A percentile compares a stretch with the other conserved stretches of the same genome.
These are phyloP conservation scores for Pachyuromys duprasi DNA, from an alignment of 2,797 vertebrate species.

Conservation along the genomic window DNA sequence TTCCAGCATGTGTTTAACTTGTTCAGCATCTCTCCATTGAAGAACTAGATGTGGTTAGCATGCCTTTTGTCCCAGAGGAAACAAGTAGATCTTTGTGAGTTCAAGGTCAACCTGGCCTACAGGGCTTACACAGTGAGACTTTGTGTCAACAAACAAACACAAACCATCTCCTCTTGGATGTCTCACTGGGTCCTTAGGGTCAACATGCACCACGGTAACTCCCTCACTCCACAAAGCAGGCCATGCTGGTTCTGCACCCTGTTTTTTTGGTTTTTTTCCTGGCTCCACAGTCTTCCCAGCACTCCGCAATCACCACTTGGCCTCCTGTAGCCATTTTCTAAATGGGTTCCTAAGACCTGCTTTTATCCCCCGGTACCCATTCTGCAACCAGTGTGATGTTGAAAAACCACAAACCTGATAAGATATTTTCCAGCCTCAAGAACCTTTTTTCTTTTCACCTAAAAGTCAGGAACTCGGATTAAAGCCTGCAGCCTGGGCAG, in stretches of 20 bases:
- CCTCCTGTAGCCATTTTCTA: not conserved
- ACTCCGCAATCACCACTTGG: not conserved
- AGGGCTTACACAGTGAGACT: not conserved
- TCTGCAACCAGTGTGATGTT: not conserved
- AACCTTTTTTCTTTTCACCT: not conserved
- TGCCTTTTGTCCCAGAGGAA: not conserved
- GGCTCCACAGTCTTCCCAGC: not conserved
- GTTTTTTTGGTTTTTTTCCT: not conserved
- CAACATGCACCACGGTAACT: not conserved
- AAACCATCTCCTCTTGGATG: not conserved
- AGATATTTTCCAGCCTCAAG: not conserved
- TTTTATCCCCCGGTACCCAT: not conserved
- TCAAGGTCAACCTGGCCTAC: not conserved
- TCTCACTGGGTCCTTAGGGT: not conserved
- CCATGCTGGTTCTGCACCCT: not conserved
- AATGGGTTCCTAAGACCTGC: not conserved
- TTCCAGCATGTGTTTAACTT: not conserved
- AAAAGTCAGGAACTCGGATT: not conserved
- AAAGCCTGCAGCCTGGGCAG: not conserved
- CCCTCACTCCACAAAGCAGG: not conserved
- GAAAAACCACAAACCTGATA: not conserved
- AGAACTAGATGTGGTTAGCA: not conserved
- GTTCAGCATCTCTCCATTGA: not conserved
- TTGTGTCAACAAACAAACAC: not conserved
- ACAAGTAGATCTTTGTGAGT: not conserved